Percentiles rank a stretch among this genome's conserved stretches.
phyloP scores from a whole-genome alignment of 2,888 invertebrate genomes.

The Tetragnatha montana region DNA sequence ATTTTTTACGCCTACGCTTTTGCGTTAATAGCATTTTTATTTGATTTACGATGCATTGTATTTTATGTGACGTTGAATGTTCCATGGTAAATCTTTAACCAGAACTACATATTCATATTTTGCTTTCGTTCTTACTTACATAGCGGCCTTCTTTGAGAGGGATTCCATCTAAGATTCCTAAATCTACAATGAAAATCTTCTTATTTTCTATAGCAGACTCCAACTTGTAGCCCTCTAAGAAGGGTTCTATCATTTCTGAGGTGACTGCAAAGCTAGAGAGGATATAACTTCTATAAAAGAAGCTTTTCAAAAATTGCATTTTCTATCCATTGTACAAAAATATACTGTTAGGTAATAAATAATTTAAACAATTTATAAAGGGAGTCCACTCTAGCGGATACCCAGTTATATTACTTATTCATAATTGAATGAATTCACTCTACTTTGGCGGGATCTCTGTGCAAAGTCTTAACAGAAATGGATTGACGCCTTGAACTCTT shows the following conservation, averaged over 20 bases:
- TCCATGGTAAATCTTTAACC: too few species aligned
- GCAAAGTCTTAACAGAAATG: slow-evolving; percentile 77
- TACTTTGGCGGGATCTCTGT: slow-evolving; percentile 77
- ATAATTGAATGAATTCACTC: slow-evolving; percentile 62
- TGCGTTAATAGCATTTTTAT: too few species aligned
- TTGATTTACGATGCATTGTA: too few species aligned
- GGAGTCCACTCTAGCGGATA: neutral
- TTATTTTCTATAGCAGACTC: slow-evolving; percentile 75
- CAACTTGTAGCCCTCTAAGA: slow-evolving; percentile 71
- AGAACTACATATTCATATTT: too few species aligned
- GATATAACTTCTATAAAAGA: neutral
- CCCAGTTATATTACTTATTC: neutral
- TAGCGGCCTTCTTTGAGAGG: slow-evolving; percentile 74
- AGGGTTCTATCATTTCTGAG: slow-evolving; percentile 74
- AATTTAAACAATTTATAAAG: neutral
- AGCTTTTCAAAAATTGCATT: neutral
- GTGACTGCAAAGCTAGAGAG: slow-evolving; percentile 75
- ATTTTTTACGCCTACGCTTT: too few species aligned
- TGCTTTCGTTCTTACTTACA: slow-evolving; percentile 72
- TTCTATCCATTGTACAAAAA: too few species aligned
- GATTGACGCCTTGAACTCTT: slow-evolving; percentile 77
- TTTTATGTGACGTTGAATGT: too few species aligned
- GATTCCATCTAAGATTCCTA: slow-evolving; percentile 75
- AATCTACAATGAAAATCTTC: slow-evolving; percentile 76
- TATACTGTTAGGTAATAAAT: neutral